Evolutionary conservation across 2,888 invertebrate species (phyloP).

Genomic region (Thereva nobilitata): DNA sequence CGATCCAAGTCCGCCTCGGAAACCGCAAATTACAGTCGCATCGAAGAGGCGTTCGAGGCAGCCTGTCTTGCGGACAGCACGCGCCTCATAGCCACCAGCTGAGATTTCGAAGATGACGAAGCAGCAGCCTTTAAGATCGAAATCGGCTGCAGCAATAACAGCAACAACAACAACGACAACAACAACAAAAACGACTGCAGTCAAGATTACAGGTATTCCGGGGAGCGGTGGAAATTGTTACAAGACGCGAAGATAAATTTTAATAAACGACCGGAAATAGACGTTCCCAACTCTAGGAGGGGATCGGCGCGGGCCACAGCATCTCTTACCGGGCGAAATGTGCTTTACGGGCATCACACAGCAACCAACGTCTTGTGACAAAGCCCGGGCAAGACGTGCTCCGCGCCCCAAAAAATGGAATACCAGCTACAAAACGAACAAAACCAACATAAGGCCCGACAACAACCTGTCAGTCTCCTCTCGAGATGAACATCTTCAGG

Average conservation of each 20-base stretch:
- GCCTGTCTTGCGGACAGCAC: slow-evolving; percentile 38
- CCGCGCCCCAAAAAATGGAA: slow-evolving; percentile 15
- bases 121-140: slow-evolving; percentile 36
- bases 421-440: not conserved
- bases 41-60: not conserved
- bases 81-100: slow-evolving; percentile 43
- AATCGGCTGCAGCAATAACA: slow-evolving; percentile 16
- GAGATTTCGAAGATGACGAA: slow-evolving; percentile 43
- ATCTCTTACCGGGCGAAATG: not conserved
- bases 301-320: not conserved
- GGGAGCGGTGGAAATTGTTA: slow-evolving; percentile 42
- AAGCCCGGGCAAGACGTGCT: slow-evolving; percentile 9
- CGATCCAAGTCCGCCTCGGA: slow-evolving; percentile 6
- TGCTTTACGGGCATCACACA: slow-evolving; percentile 4
- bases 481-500: slow-evolving; percentile 22
- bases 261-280: slow-evolving; percentile 49
- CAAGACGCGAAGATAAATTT: slow-evolving; percentile 37
- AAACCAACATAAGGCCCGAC: slow-evolving; percentile 17
- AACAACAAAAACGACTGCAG: not conserved
- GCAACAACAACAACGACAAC: slow-evolving; percentile 1
- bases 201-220: slow-evolving; percentile 24
- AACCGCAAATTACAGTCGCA: slow-evolving; percentile 25
- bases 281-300: slow-evolving; percentile 40
- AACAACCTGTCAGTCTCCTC: slow-evolving; percentile 27
- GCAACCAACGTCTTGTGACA: slow-evolving; percentile 10